Conservation (phyloP, 2,888 invertebrate species). For the Orthosia gracilis region DNA sequence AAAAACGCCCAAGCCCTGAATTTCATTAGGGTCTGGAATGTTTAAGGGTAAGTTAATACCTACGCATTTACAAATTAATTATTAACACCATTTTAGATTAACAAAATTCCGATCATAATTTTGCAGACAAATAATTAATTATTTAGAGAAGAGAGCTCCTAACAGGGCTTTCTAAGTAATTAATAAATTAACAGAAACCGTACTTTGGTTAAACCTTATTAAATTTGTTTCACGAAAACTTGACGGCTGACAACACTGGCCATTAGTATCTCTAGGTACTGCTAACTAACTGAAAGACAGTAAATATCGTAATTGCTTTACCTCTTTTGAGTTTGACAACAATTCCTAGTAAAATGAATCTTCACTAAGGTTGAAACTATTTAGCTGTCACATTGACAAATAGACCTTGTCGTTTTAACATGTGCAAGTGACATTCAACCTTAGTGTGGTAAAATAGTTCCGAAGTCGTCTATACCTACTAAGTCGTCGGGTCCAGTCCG, state of each 20-base stretch:
- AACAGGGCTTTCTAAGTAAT: constrained; percentile 18
- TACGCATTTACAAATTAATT: constrained; percentile 28
- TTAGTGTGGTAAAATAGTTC: neutral
- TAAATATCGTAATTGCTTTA: neutral
- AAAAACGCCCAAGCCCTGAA: neutral
- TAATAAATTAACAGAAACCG: constrained; percentile 34
- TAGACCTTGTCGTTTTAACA: constrained; percentile 7
- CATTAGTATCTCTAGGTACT: no score
- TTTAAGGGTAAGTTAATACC: constrained; percentile 21
- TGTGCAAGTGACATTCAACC: constrained; percentile 3
- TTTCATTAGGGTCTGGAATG: constrained; percentile 26
- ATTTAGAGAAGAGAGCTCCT: constrained; percentile 22
- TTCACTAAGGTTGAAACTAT: neutral
- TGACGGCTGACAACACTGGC: constrained; percentile 15
- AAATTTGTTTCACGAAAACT: constrained; percentile 37
- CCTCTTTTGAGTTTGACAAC: neutral
- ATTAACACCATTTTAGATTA: constrained; percentile 31
- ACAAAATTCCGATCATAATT: constrained; percentile 47
- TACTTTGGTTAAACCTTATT: constrained; percentile 19
- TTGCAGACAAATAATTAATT: constrained; percentile 32
- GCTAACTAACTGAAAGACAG: neutral
- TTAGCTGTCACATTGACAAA: neutral
- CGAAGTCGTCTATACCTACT: neutral
- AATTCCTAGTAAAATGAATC: neutral
- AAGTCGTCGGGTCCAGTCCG: constrained; percentile 34